These are phyloP conservation scores for Eumeta japonica DNA, from an alignment of 1,140 invertebrate species.

Conservation along the genomic window DNA sequence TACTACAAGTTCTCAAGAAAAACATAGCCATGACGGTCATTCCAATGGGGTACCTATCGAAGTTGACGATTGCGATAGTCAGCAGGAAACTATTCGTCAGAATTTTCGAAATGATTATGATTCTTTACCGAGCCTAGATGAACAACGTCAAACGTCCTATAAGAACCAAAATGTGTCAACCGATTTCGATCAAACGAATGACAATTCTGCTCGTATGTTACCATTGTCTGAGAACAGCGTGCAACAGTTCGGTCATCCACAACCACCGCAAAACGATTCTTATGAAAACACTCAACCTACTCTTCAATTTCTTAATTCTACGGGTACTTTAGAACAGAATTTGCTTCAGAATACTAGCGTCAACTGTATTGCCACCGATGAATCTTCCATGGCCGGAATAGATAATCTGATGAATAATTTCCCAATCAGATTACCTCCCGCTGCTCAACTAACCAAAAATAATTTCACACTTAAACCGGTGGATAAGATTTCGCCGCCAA, in stretches of 20 bases:
- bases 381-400: slow-evolving; percentile 25
- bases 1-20: not conserved
- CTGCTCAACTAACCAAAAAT: slow-evolving; percentile 28
- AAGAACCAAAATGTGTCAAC: no score
- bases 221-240: slow-evolving; percentile 20
- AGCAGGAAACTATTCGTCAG: slow-evolving; percentile 33
- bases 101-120: slow-evolving; percentile 35
- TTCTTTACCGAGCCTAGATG: no score
- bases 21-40: not conserved
- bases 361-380: slow-evolving; percentile 26
- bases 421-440: slow-evolving; percentile 36
- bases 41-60: slow-evolving; percentile 41
- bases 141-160: no score
- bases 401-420: slow-evolving; percentile 49
- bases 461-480: slow-evolving; percentile 41
- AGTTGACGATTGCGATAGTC: slow-evolving; percentile 44
- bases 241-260: no score
- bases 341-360: slow-evolving; percentile 32
- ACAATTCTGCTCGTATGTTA: slow-evolving; percentile 25
- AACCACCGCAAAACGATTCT: no score
- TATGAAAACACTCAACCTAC: slow-evolving; percentile 29
- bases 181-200: no score
- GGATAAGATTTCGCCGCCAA: slow-evolving; percentile 36
- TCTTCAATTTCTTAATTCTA: slow-evolving; percentile 35
- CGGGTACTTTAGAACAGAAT: slow-evolving; percentile 34